These are phyloP conservation scores for Danio jaintianensis DNA, from an alignment of 2,797 vertebrate species.

Conservation along the genomic window DNA sequence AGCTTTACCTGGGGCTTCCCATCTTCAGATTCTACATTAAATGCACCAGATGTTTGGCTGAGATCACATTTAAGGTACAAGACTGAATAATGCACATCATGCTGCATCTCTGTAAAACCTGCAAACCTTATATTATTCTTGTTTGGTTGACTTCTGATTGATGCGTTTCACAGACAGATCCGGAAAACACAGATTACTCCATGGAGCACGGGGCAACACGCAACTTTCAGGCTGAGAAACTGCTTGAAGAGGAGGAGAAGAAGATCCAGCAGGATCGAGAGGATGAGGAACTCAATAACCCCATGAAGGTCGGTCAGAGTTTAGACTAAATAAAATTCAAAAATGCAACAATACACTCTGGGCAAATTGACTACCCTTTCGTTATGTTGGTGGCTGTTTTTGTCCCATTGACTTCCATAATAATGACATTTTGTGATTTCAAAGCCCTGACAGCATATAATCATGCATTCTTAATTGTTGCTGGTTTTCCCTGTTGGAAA, in stretches of 20 bases:
- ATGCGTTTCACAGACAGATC: slow-evolving; percentile 84
- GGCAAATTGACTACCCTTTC: too few species aligned
- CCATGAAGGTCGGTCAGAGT: slow-evolving; percentile 87
- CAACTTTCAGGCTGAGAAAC: slow-evolving; percentile 97
- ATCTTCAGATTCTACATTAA: slow-evolving; percentile 99
- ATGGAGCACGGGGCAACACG: slow-evolving; percentile 95
- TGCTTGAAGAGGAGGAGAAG: slow-evolving; percentile 94
- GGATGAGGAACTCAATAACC: slow-evolving; percentile 96
- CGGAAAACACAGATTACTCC: slow-evolving; percentile 95
- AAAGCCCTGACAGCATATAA: too few species aligned
- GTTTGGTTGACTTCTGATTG: not conserved
- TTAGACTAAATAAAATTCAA: not conserved
- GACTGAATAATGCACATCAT: not conserved
- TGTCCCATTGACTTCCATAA: too few species aligned
- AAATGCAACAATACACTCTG: too few species aligned
- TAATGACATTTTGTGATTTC: too few species aligned
- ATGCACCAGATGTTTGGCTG: slow-evolving; percentile 94
- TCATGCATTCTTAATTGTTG: too few species aligned
- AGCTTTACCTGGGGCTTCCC: slow-evolving; percentile 91
- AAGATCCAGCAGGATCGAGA: slow-evolving; percentile 89
- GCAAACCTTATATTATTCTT: not conserved
- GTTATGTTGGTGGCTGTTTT: too few species aligned
- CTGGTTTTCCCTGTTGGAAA: too few species aligned
- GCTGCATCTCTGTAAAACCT: not conserved
- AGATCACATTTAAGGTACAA: slow-evolving; percentile 96